Conservation (phyloP, 2,888 invertebrate genomes). For the Molorchus minor region DNA sequence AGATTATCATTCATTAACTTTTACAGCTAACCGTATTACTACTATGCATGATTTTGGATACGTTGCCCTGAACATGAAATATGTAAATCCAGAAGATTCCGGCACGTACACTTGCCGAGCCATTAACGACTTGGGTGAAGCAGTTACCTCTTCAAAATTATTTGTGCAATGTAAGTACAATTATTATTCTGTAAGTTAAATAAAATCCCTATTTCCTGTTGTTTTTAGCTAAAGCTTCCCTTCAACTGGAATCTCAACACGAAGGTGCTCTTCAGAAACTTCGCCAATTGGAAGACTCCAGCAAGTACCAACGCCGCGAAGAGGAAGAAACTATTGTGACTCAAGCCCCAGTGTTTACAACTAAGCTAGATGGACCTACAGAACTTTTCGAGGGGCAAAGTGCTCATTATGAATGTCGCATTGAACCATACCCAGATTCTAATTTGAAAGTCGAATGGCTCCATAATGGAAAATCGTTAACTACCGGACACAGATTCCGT, state of each 20-base stretch:
- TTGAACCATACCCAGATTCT: constrained; percentile 91
- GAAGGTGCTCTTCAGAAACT: constrained; percentile 89
- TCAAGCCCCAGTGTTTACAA: constrained; percentile 85
- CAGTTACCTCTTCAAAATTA: constrained; percentile 92
- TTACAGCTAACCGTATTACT: constrained; percentile 83
- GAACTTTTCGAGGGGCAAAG: constrained; percentile 87
- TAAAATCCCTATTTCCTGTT: too few species aligned
- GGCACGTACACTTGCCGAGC: constrained; percentile 97
- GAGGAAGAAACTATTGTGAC: constrained; percentile 83
- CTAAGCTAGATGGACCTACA: constrained; percentile 86
- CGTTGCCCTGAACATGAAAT: constrained; percentile 93
- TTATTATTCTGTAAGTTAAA: too few species aligned
- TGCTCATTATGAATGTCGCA: constrained; percentile 91
- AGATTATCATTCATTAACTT: constrained; percentile 21
- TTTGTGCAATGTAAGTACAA: constrained; percentile 80
- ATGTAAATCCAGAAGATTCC: constrained; percentile 94
- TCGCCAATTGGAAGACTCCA: constrained; percentile 83
- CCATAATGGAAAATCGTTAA: constrained; percentile 89
- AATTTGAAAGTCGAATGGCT: constrained; percentile 92
- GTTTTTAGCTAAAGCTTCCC: constrained; percentile 80
- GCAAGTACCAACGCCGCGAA: constrained; percentile 81
- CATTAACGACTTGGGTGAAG: constrained; percentile 91
- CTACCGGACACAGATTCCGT: constrained; percentile 89
- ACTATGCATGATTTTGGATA: constrained; percentile 99
- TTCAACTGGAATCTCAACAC: constrained; percentile 89